Base-by-base conservation (phyloP, 2,797 vertebrate species). In the Dermochelys coriacea region DNA sequence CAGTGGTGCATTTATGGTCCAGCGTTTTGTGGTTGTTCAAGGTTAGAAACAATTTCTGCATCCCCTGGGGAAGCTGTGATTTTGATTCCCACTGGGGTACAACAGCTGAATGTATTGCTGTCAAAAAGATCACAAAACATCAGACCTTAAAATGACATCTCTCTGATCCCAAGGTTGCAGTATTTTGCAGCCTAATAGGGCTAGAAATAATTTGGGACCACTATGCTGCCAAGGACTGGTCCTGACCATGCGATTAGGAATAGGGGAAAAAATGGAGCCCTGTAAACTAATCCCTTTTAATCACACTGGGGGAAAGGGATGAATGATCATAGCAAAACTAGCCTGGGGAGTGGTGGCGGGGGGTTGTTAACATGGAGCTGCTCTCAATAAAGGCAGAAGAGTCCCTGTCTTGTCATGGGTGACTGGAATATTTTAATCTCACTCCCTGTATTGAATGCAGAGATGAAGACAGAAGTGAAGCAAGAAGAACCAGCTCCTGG, bases 401-500 rank as follows among this genome's bases (percentile, higher is more conserved):
- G n/a, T 19, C 64, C n/a, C n/a, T n/a, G 37, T 41, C 10, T 12
- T 25, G 5, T 71, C 37, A 41, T 37, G 37, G 37, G 37, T 12
- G 68, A 41, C 19, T 12, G 21, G 21, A 41, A 37, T 41, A 23
- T 71, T 68, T 71, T 94, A 49, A 95, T 88, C 19, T 84, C 79
- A 59, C 80, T 51, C 51, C 90, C 92, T 94, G 49, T 97, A 79
- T 54, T 55, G 8, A 80, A 78, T 84, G 18, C 93, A 97, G 98
- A 97, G 78, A 51, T 97, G 86, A 98, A 98, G 91, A 94, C 96
- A 90, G 98, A 99, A 82, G n/a, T 98, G 37, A 99, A 99, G 97
- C 97, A 97, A 29, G 99, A 99, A 92, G 78, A 97, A 34, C 90
- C 97, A 0, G 23, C 86, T 49, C 74, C 92, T 1, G 45, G 90